These are phyloP conservation scores for Heteromormyrus szaboi DNA, from an alignment of 2,797 vertebrate species.

Conservation along the genomic window DNA sequence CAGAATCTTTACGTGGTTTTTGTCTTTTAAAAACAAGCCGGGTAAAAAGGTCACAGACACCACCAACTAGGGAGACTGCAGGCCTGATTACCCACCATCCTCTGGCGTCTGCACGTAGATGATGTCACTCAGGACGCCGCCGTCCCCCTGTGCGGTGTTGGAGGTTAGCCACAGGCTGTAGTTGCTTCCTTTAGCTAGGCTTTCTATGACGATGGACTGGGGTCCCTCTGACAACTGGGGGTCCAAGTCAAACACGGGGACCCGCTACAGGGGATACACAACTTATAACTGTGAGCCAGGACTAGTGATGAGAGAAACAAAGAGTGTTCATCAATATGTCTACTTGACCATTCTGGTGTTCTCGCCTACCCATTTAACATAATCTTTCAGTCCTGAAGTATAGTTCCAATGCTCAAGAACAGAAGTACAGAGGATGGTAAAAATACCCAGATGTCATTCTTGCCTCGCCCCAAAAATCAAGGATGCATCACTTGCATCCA, in stretches of 20 bases:
- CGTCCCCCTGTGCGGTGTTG: conserved; percentile 80
- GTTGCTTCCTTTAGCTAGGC: conserved; percentile 73
- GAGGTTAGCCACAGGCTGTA: conserved; percentile 88
- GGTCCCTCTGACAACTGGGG: conserved; percentile 38
- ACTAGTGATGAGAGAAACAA: not conserved
- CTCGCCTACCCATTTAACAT: not conserved
- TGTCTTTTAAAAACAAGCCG: conserved; percentile 37
- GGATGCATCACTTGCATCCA: not conserved
- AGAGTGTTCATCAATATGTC: not conserved
- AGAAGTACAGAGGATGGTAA: not conserved
- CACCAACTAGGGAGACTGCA: not conserved
- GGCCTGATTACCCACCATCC: conserved; percentile 72
- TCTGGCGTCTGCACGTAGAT: conserved; percentile 73
- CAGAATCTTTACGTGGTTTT: conserved; percentile 61
- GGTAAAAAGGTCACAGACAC: conserved; percentile 54
- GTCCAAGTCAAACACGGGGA: conserved; percentile 56
- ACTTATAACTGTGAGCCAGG: not conserved
- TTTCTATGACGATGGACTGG: conserved; percentile 62
- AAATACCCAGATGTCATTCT: not conserved
- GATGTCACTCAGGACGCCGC: conserved; percentile 73
- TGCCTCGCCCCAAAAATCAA: not conserved
- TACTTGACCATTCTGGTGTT: not conserved
- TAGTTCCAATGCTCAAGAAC: not conserved
- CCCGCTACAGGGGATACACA: conserved; percentile 56
- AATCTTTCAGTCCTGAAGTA: not conserved